Conservation (phyloP, 2,797 vertebrate species). For the Gastrophryne carolinensis region DNA sequence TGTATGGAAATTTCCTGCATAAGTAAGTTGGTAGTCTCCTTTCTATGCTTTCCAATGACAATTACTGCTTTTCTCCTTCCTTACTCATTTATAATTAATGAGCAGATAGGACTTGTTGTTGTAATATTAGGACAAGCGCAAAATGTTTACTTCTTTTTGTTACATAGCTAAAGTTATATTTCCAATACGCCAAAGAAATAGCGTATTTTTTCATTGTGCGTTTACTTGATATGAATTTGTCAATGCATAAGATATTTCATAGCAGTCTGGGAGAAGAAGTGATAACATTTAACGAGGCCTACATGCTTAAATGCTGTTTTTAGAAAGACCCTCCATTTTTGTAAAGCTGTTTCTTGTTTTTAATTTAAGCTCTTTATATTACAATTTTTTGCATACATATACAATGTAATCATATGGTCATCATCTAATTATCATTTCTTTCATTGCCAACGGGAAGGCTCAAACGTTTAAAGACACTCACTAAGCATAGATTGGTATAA, state of each 20-base stretch:
- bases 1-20: neutral
- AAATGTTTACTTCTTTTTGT: neutral
- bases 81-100: slow-evolving; percentile 32
- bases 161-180: neutral
- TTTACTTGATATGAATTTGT: neutral
- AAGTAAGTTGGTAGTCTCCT: neutral
- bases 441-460: too few relatives aligned
- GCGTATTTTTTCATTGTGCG: neutral
- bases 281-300: neutral
- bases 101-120: neutral
- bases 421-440: too few relatives aligned
- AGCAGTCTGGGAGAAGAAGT: neutral
- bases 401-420: too few relatives aligned
- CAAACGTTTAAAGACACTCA: too few relatives aligned
- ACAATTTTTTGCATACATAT: too few relatives aligned
- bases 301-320: neutral
- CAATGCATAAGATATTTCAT: neutral
- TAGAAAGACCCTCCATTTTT: too few relatives aligned
- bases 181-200: neutral
- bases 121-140: neutral
- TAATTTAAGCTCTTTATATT: too few relatives aligned
- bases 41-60: neutral
- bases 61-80: neutral
- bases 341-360: too few relatives aligned
- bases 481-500: too few relatives aligned